Conservation (phyloP, 1,140 invertebrate species). For the Brevipalpus yothersi region DNA sequence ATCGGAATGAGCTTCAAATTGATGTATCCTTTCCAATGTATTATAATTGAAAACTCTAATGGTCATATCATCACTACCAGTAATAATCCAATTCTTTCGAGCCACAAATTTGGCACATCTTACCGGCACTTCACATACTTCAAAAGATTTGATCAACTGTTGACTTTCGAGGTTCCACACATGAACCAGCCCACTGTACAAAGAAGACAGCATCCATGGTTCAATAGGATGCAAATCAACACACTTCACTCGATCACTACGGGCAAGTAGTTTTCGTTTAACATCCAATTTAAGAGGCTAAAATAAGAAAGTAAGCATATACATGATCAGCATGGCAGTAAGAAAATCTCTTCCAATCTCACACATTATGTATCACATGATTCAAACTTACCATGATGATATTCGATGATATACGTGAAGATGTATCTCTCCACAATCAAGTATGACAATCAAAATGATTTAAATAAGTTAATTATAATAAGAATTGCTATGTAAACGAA, state of each 20-base stretch:
- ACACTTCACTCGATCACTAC: slow-evolving; percentile 92
- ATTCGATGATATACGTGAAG: too few species aligned
- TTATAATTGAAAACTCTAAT: slow-evolving; percentile 97
- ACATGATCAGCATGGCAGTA: too few species aligned
- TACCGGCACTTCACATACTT: slow-evolving; percentile 86
- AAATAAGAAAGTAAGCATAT: not conserved
- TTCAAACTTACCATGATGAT: too few species aligned
- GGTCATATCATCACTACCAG: slow-evolving; percentile 54
- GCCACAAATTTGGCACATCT: slow-evolving; percentile 83
- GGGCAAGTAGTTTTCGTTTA: slow-evolving; percentile 82
- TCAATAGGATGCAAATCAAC: slow-evolving; percentile 91
- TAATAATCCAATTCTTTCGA: slow-evolving; percentile 94
- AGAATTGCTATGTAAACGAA: too few species aligned
- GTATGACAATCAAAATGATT: too few species aligned
- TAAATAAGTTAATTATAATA: too few species aligned
- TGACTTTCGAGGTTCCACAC: slow-evolving; percentile 97
- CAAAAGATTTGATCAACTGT: slow-evolving; percentile 75
- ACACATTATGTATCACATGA: too few species aligned
- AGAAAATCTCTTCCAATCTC: too few species aligned
- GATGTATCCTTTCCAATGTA: slow-evolving; percentile 78
- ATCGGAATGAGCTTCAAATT: slow-evolving; percentile 94
- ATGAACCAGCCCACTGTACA: slow-evolving; percentile 97
- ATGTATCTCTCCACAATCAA: too few species aligned
- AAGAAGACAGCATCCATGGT: slow-evolving; percentile 89
- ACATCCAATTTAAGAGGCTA: slow-evolving; percentile 84